These are phyloP conservation scores for Tragelaphus oryx DNA, from an alignment of 2,797 vertebrate genomes.

Conservation along the genomic window DNA sequence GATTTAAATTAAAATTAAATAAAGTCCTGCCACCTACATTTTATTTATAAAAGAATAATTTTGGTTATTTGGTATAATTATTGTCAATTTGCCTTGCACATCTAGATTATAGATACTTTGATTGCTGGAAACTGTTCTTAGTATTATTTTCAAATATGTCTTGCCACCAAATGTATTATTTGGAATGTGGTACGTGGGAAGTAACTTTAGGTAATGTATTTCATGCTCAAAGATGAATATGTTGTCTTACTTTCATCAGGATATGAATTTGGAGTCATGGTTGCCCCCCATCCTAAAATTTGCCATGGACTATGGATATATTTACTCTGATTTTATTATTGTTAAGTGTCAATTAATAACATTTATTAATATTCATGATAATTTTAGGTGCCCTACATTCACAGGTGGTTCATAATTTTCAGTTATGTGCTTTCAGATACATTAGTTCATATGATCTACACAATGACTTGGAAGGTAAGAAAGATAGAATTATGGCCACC, in stretches of 20 bases:
- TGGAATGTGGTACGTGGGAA: background rate
- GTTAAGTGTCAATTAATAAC: background rate
- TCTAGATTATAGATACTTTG: background rate
- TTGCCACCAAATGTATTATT: background rate
- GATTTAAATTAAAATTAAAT: background rate
- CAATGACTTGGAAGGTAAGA: background rate
- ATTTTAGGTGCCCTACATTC: background rate
- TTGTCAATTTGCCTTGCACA: background rate
- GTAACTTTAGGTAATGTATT: background rate
- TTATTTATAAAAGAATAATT: background rate
- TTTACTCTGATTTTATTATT: background rate
- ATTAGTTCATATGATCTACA: background rate
- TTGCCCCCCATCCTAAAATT: background rate
- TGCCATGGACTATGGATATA: background rate
- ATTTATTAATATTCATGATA: conserved; percentile 2
- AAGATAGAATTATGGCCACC: background rate
- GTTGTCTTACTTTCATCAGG: background rate
- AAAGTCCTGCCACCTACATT: background rate
- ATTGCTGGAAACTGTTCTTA: background rate
- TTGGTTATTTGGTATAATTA: conserved; percentile 4
- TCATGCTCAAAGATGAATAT: background rate
- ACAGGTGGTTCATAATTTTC: background rate
- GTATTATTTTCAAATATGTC: conserved; percentile 7
- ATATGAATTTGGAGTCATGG: background rate
- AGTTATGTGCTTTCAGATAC: background rate